A percentile compares a stretch with the other conserved stretches of the same genome.
These are phyloP conservation scores for Dicranocentrus wangi DNA, from an alignment of 2,888 invertebrate genomes.

Conservation along the genomic window DNA sequence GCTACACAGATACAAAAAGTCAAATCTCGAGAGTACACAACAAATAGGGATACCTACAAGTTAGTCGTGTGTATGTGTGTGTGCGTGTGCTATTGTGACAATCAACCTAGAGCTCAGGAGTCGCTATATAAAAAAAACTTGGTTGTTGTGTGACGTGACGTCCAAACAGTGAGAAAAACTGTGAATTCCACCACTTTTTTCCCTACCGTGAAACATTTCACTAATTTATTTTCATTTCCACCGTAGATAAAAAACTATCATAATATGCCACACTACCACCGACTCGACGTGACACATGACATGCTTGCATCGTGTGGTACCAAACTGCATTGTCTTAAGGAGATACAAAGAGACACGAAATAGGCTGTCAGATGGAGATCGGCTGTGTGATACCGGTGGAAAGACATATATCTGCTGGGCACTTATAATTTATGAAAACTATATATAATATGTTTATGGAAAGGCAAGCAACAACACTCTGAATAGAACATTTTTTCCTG, in stretches of 20 bases:
- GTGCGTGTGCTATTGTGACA: too few relatives aligned
- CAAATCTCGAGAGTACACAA: too few relatives aligned
- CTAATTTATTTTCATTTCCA: slow-evolving; percentile 38
- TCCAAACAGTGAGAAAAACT: not conserved
- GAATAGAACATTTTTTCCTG: too few relatives aligned
- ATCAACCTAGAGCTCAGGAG: too few relatives aligned
- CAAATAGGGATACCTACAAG: too few relatives aligned
- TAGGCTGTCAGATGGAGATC: slow-evolving; percentile 54
- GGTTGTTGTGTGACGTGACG: not conserved
- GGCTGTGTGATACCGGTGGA: slow-evolving; percentile 24
- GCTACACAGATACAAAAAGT: too few relatives aligned
- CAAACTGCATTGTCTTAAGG: slow-evolving; percentile 40
- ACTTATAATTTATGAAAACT: too few relatives aligned
- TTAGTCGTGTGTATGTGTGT: too few relatives aligned
- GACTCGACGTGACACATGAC: slow-evolving; percentile 44
- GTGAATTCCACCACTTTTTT: not conserved
- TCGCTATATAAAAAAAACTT: too few relatives aligned
- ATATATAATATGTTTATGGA: too few relatives aligned
- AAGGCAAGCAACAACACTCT: too few relatives aligned
- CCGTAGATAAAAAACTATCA: slow-evolving; percentile 33
- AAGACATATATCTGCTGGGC: too few relatives aligned
- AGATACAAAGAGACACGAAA: slow-evolving; percentile 31
- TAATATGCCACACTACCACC: slow-evolving; percentile 5
- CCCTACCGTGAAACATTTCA: slow-evolving; percentile 11
- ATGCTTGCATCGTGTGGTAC: not conserved